Base-by-base conservation (phyloP, 2,113 vertebrate species). In the Tretioscincus oriximinensis region DNA sequence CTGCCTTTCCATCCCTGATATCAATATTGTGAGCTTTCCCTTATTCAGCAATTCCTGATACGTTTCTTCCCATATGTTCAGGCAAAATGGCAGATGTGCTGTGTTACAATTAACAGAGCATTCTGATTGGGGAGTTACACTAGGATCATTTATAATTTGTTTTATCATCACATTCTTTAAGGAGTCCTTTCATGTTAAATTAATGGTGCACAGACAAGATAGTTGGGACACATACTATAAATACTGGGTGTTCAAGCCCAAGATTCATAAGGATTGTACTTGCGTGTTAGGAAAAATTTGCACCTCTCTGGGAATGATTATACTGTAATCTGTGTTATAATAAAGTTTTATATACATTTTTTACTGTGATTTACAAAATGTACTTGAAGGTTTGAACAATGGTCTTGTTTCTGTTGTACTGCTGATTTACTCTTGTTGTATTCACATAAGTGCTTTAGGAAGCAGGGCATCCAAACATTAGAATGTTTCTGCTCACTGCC, bases 81-180 rank as follows among this genome's bases (percentile, higher is more conserved):
- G 73, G 45, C 58, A 77, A 79, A 82, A 86, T 29, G 84, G 80
- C 89, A 84, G 83, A 89, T 88, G 85, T 58, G 47, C 1, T 0
- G n/a, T 81, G 79, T 86, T 86, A 89, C 63, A 87, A 85, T 90
- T 89, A 89, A 54, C 60, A 65, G 26, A 81, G 77, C 75, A 47
- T 88, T 79, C 63, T 60, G 65, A 81, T 78, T 87, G 84, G 68
- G 66, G 64, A 68, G 61, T 84, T 72, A 76, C 76, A 26, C 29
- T 85, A 29, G 88, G 86, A 76, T 77, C 82, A 80, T 72, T 81
- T 45, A 72, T 73, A 79, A 82, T 82, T 80, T 84, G 2, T 41
- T 82, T 64, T 63, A 28, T 73, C 72, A 22, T 73, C 76, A 2
- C 8, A 0, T 78, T 84, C 1, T 1, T 83, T 77, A 84, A 35